Conservation (phyloP, 2,888 invertebrate species). For the Cephus sareptanus region DNA sequence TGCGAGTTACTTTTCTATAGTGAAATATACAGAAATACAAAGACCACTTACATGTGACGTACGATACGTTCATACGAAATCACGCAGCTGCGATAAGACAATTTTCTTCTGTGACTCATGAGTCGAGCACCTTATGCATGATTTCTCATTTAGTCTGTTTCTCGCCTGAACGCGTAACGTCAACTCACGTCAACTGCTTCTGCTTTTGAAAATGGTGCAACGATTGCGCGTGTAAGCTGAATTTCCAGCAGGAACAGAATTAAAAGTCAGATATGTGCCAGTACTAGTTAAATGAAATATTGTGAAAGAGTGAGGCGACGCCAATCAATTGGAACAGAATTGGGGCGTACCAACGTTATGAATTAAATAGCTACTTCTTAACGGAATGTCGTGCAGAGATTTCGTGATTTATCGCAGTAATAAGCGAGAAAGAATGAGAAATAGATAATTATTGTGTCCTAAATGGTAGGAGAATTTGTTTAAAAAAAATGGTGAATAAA, state of each 20-base stretch:
- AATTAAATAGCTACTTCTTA: background rate
- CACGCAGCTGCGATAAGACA: background rate
- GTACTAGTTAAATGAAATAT: background rate
- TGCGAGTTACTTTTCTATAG: background rate
- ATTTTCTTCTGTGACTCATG: background rate
- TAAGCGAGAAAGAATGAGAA: background rate
- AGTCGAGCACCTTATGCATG: background rate
- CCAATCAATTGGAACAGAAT: background rate
- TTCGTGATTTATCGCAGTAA: background rate
- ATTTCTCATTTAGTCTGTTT: background rate
- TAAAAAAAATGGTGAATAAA: conserved; percentile 42
- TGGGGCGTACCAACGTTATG: background rate
- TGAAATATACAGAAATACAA: background rate
- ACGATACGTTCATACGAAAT: background rate
- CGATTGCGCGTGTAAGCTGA: background rate
- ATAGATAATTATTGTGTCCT: background rate
- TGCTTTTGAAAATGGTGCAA: background rate
- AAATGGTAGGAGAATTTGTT: background rate
- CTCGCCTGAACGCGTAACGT: background rate
- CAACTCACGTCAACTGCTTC: background rate
- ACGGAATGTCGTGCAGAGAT: background rate
- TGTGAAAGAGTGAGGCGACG: background rate
- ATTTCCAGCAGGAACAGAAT: background rate
- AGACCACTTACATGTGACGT: background rate
- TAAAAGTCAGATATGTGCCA: background rate